These are phyloP conservation scores for Pristionchus maxplancki DNA, from an alignment of 2,888 invertebrate species.

Conservation along the genomic window DNA sequence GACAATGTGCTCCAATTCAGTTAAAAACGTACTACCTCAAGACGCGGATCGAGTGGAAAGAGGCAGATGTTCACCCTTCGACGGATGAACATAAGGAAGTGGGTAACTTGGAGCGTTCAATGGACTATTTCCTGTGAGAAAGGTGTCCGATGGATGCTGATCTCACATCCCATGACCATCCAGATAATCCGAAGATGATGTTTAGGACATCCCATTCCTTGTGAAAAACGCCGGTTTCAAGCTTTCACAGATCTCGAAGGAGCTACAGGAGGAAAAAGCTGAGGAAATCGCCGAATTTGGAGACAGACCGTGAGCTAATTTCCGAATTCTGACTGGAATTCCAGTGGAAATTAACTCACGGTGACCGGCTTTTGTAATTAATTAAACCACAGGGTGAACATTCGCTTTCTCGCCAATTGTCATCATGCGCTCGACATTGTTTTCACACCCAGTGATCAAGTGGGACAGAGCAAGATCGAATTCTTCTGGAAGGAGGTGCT, in stretches of 20 bases:
- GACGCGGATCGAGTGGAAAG: neutral
- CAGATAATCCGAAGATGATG: too few species aligned
- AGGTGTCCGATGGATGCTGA: too few species aligned
- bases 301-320: neutral
- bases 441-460: neutral
- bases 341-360: too few species aligned
- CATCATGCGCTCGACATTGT: slow-evolving; percentile 29
- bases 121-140: too few species aligned
- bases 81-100: too few species aligned
- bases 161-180: too few species aligned
- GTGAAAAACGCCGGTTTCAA: neutral
- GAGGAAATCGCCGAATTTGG: neutral
- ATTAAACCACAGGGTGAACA: neutral
- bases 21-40: neutral
- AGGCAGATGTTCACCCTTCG: too few species aligned
- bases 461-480: slow-evolving; percentile 11
- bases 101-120: too few species aligned
- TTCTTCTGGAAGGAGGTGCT: slow-evolving; percentile 18
- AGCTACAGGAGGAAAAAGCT: neutral
- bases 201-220: too few species aligned
- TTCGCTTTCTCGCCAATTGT: slow-evolving; percentile 18
- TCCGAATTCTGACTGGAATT: neutral
- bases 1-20: neutral
- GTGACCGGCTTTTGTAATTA: neutral
- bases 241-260: neutral